Evolutionary conservation across 64 coral and sea anemone genomes (phyloP), one percentile per base, ranked within the genome.

Genomic region (Pocillopora verrucosa): DNA sequence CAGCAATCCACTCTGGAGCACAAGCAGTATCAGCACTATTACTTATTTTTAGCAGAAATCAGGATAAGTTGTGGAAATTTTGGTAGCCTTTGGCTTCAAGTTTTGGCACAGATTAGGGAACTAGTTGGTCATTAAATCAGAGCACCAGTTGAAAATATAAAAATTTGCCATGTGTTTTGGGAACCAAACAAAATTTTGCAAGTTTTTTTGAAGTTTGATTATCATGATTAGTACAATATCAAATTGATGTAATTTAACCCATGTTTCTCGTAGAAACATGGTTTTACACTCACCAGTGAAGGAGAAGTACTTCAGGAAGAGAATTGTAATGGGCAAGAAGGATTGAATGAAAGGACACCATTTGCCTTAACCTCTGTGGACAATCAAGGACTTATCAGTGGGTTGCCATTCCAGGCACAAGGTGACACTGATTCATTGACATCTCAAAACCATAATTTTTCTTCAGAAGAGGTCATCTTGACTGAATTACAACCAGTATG

Each of bases 401-500:
- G 45, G 13, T 16, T 58, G 10, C 14, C 26, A 16, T 30, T 16
- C 72, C 37, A 12, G 36, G 13, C 19, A 14, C 62, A 1, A 45
- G 19, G 3, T 0, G 15, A 85, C 22, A 26, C 25, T 72, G 56
- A 72, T 65, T 34, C 70, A 0, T 2, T 72, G 4, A 63, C 20
- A 85, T 11, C 65, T 56, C 38, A 68, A 58, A 57, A 38, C 10
- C 11, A 36, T 68, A 72, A 72, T 51, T 3, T 58, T 36, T 56
- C 37, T 14, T 72, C 82, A 69, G 63, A 85, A 26, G 64, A 85
- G 45, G 70, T 72, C 5, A 56, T 38, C 36, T 56, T 85, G n/a
- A 70, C 65, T 56, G 82, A 85, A 72, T 68, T 85, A 72, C 65
- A 85, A 57, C 65, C 82, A 72, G 36, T 70, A 20, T 15, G 26